Percentiles rank a stretch among this genome's conserved stretches.
Conservation (phyloP, 2,113 vertebrate species). For the Leucopternis melanops region DNA sequence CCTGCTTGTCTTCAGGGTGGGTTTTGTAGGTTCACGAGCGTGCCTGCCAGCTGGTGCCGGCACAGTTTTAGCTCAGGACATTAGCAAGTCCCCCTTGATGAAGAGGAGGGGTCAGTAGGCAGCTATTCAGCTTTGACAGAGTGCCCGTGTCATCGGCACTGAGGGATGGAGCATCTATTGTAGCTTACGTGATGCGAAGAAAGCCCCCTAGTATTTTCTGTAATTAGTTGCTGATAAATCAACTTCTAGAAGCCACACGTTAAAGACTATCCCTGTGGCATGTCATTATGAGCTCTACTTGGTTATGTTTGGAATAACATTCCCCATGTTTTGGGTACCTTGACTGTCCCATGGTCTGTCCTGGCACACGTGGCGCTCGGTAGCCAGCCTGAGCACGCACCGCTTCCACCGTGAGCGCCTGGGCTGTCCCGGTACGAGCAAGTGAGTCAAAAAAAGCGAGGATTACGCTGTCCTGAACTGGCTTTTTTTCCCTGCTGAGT, state of each 20-base stretch:
- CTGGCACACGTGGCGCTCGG: fast-evolving
- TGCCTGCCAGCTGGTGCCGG: not conserved
- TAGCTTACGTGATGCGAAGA: not conserved
- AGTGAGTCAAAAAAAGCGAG: not conserved
- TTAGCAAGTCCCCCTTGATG: not conserved
- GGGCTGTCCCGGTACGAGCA: not conserved
- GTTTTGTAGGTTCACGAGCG: not conserved
- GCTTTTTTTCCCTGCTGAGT: not conserved
- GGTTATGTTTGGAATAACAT: not conserved
- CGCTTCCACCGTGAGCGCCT: fast-evolving
- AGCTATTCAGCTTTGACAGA: constrained; percentile 7
- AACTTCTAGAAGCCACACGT: not conserved
- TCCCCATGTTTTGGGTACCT: not conserved
- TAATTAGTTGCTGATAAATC: constrained; percentile 19
- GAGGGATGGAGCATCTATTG: not conserved
- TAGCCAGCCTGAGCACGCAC: fast-evolving
- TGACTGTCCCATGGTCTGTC: not conserved
- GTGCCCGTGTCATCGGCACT: not conserved
- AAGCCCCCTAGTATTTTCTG: not conserved
- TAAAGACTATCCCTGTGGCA: not conserved
- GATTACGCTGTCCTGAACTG: not conserved
- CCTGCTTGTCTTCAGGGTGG: not conserved
- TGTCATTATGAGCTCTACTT: not conserved
- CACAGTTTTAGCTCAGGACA: not conserved
- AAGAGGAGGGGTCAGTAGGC: constrained; percentile 10